A percentile compares a stretch with the other conserved stretches of the same genome.
These are phyloP conservation scores for Anoplopoma fimbria DNA, from an alignment of 2,113 vertebrate species.

Conservation along the genomic window DNA sequence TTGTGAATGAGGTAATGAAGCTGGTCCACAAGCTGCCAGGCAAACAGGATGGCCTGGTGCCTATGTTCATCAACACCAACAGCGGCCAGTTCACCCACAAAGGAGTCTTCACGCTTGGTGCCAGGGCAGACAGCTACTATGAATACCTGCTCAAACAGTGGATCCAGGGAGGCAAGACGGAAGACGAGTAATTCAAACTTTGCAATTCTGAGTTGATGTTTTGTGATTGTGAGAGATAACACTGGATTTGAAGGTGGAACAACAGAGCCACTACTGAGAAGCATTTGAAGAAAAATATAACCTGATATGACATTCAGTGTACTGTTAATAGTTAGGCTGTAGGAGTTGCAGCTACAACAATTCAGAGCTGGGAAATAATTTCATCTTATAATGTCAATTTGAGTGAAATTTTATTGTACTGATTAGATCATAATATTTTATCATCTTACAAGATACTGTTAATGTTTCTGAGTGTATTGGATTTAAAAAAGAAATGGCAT, in stretches of 20 bases:
- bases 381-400: neutral
- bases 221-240: slow-evolving; percentile 1
- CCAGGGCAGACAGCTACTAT: slow-evolving; percentile 98
- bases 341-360: too few relatives aligned
- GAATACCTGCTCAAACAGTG: slow-evolving; percentile 99
- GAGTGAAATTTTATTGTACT: neutral
- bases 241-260: neutral
- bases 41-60: slow-evolving; percentile 96
- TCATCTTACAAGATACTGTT: too few relatives aligned
- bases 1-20: slow-evolving; percentile 89
- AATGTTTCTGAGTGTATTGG: neutral
- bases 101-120: slow-evolving; percentile 93
- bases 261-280: neutral
- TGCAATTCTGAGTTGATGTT: neutral
- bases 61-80: slow-evolving; percentile 99
- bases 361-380: neutral
- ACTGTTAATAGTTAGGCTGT: too few relatives aligned
- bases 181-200: slow-evolving; percentile 85
- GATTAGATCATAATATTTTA: neutral
- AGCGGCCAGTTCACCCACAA: slow-evolving; percentile 94
- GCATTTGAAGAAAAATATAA: neutral
- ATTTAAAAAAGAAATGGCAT: neutral
- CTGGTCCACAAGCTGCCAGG: slow-evolving; percentile 90
- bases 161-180: slow-evolving; percentile 96
- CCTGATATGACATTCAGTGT: neutral